These are phyloP conservation scores for Diuraphis noxia DNA, from an alignment of 1,140 invertebrate species.

Conservation along the genomic window DNA sequence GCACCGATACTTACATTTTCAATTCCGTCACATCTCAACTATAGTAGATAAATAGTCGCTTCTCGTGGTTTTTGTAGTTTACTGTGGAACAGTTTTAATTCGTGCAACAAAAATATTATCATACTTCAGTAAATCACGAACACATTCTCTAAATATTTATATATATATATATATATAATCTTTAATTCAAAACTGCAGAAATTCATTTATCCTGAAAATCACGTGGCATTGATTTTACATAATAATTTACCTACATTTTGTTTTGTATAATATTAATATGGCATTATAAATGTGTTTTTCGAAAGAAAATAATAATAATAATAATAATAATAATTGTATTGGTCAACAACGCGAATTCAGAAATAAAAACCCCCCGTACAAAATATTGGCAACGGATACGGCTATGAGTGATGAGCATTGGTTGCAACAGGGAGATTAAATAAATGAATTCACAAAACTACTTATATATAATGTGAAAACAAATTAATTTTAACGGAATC, in stretches of 20 bases:
- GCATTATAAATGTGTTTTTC: not conserved
- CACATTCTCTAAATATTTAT: not conserved
- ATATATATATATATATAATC: not conserved
- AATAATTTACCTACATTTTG: not conserved
- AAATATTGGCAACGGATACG: not conserved
- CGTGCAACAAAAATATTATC: not conserved
- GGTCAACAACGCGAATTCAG: not conserved
- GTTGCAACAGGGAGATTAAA: not conserved
- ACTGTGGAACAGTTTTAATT: not conserved
- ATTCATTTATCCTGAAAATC: not conserved
- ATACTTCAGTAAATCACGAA: not conserved
- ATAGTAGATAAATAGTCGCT: no score
- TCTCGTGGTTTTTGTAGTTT: not conserved
- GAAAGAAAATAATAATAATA: not conserved
- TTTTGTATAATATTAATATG: not conserved
- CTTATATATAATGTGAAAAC: not conserved
- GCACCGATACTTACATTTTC: no score
- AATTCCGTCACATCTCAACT: no score
- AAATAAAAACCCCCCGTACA: not conserved
- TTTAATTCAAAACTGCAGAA: not conserved
- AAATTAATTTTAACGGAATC: conserved; percentile 18
- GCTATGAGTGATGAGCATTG: not conserved
- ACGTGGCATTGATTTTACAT: not conserved
- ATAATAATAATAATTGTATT: not conserved
- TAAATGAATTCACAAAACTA: conserved; percentile 15